A percentile compares a stretch with the other conserved stretches of the same genome.
Evolutionary conservation across 2,888 invertebrate genomes (phyloP).

Genomic region (Ennomos quercinarius): DNA sequence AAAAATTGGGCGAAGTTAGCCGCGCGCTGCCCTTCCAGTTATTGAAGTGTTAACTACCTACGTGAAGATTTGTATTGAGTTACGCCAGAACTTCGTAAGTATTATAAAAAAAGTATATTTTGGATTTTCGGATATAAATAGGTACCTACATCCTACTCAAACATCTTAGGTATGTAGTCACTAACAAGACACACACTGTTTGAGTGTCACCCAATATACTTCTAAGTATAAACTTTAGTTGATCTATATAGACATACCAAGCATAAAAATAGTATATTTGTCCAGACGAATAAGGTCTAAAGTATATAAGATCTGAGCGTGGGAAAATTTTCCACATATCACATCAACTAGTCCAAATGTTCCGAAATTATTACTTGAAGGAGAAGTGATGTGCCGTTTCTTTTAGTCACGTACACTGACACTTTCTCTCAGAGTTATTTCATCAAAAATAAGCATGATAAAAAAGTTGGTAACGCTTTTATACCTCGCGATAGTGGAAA

Average conservation of each 20-base stretch:
- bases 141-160: too few species aligned
- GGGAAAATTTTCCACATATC: constrained; percentile 20
- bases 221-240: too few species aligned
- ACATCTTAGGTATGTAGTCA: too few species aligned
- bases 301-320: constrained; percentile 15
- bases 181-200: too few species aligned
- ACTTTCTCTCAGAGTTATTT: constrained; percentile 35
- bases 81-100: too few species aligned
- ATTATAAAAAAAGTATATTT: too few species aligned
- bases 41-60: too few species aligned
- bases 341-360: constrained; percentile 22
- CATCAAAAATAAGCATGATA: constrained; percentile 19
- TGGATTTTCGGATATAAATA: too few species aligned
- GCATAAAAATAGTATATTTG: constrained; percentile 15
- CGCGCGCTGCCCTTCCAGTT: too few species aligned
- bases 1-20: too few species aligned
- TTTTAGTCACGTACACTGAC: constrained; percentile 59
- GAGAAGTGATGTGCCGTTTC: constrained; percentile 54
- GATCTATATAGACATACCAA: not conserved
- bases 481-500: constrained; percentile 42
- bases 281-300: constrained; percentile 20
- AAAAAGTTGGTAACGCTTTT: constrained; percentile 19
- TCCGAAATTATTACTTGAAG: constrained; percentile 33
- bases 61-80: too few species aligned
- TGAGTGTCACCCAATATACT: too few species aligned